Evolutionary conservation across 2,888 invertebrate species (phyloP), one percentile per base, ranked within the genome.

Genomic region (Polydrusus pterygomalis): DNA sequence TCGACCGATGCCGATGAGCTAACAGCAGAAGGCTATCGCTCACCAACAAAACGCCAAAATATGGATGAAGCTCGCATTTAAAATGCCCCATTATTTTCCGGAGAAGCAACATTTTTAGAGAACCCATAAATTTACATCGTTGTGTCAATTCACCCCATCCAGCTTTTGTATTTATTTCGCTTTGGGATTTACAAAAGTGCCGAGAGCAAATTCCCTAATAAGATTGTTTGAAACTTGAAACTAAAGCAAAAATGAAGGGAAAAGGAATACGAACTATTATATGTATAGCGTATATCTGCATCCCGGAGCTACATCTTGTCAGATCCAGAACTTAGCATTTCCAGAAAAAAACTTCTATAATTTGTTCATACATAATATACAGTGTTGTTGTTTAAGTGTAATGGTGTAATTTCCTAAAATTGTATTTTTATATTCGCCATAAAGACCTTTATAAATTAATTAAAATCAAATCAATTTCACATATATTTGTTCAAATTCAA

Each of bases 121-220:
- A 43, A 43, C 43, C 43, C n/a, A 43, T 43, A 51, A 51, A 51
- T 51, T 51, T 20, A 51, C 51, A 51, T 63, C 45, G 20, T 15
- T 63, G 63, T 63, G 63, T 63, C 63, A 63, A 63, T 63, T 63
- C 47, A 25, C 25, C 63, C 63, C 63, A 63, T 63, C 43, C 18
- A 30, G 45, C 47, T 20, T 63, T 63, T 63, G 45, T 63, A 63
- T 63, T 63, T 63, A 63, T 63, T 63, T 45, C 25, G 63, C 63
- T 63, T 15, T 30, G 62, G 58, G 56, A 56, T 10, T 25, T 54
- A 18, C 0, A 63, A 43, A 63, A 30, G n/a, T 63, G 20, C 40
- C n/a, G 9, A 25, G 45, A 63, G 63, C 20, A 17, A 43, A 9
- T 43, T 63, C 47, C 63, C 40, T 63, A 30, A 45, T 63, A 47